phyloP scores from a whole-genome alignment of 2,797 vertebrate genomes.

The Ctenosaura bakeri region DNA sequence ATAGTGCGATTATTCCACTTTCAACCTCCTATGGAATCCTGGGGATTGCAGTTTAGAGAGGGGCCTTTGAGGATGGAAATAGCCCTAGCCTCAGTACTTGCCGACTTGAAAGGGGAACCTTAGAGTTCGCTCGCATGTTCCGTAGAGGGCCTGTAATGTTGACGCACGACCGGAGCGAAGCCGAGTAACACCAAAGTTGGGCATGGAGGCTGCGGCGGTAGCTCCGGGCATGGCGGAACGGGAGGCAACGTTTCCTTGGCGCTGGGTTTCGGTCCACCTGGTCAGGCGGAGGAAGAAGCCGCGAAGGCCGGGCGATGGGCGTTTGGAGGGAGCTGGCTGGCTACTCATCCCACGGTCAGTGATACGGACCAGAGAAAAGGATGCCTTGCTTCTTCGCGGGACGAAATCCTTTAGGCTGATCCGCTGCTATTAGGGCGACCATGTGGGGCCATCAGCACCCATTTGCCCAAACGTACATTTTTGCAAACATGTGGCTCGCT shows the following conservation, averaged over 20 bases:
- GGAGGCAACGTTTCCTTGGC: neutral
- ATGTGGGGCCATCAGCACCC: neutral
- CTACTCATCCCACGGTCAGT: conserved; percentile 78
- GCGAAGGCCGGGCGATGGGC: conserved; percentile 7
- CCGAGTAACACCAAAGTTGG: neutral
- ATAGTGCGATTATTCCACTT: too few species aligned
- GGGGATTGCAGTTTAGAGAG: too few species aligned
- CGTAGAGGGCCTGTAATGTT: neutral
- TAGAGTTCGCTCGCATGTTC: neutral
- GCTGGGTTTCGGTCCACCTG: neutral
- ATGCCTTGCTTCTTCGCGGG: neutral
- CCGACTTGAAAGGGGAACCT: conserved; percentile 1
- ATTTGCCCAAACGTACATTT: neutral
- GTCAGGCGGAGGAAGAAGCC: neutral
- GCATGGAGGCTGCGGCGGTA: neutral
- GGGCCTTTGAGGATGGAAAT: too few species aligned
- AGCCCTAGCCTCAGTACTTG: neutral
- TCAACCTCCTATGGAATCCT: too few species aligned
- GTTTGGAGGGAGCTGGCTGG: conserved; percentile 75
- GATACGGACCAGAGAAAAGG: neutral
- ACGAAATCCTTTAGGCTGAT: too few species aligned
- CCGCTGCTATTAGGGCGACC: too few species aligned
- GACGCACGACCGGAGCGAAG: conserved; percentile 16
- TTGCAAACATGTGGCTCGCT: neutral
- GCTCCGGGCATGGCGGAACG: neutral